Base-by-base conservation (phyloP, 2,113 vertebrate species). In the Oophaga pumilio region DNA sequence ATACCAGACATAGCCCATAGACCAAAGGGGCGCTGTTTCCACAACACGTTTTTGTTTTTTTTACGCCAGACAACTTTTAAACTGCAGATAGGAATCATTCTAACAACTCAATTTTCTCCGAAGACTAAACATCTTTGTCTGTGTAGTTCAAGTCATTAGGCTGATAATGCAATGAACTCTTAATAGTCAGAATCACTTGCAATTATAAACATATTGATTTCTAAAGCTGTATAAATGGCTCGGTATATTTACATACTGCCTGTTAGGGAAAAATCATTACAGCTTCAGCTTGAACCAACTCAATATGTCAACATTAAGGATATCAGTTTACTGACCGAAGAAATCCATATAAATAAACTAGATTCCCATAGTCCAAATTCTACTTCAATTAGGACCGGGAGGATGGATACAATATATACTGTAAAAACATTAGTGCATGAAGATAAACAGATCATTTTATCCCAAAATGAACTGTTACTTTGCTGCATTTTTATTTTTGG, bases 121-220 rank as follows among this genome's bases (percentile, higher is more conserved):
- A 74, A 74, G 71, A 6, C 2, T 50, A 22, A 74, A 50, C 71
- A 66, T 77, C 15, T 88, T 52, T 26, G 26, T 49, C 73, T 66
- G 66, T 53, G 17, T 66, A 66, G 71, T 28, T 76, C 15, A 49
- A 52, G 64, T 84, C 81, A 88, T 88, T 88, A 76, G 66, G 24
- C 57, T 84, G 59, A 88, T 84, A 76, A 84, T 53, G 57, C 87
- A 84, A 84, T 88, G 81, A 33, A 77, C 71, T 77, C 66, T 68
- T 68, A 83, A 88, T 88, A 88, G 69, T 68, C 69, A 88, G 62
- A 88, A 88, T 84, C 79, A 76, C 86, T 84, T 84, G 81, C 71
- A 84, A 84, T 77, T 88, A 74, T 88, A 88, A 88, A 84, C 80
- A 84, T 88, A 88, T 88, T 83, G 87, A 88, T 88, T 84, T 84